Evolutionary conservation across 92 coral and sea anemone species (phyloP).

Genomic region (Diadumene lineata): DNA sequence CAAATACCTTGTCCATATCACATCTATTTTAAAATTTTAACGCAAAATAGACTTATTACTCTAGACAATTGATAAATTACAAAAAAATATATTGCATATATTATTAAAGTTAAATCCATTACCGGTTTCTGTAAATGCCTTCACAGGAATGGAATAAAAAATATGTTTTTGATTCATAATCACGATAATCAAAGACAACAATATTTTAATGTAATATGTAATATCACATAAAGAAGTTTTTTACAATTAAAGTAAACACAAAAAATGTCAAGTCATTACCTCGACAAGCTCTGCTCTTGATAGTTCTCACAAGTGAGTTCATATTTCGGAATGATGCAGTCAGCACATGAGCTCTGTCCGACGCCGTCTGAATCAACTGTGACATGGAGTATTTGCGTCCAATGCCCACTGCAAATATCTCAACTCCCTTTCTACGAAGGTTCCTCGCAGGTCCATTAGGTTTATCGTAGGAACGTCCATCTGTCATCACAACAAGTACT

Average conservation of each 20-base stretch:
- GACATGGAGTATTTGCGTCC: conserved; percentile 65
- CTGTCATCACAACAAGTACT: conserved; percentile 52
- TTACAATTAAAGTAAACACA: not conserved
- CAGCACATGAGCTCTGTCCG: conserved; percentile 63
- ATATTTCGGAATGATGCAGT: conserved; percentile 63
- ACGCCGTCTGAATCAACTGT: conserved; percentile 67
- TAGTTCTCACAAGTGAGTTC: conserved; percentile 42
- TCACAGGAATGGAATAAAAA: no score
- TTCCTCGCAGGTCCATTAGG: conserved; percentile 52
- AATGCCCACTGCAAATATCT: conserved; percentile 65
- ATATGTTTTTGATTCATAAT: no score
- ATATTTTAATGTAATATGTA: no score
- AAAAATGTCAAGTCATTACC: conserved; percentile 30
- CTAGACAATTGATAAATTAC: no score
- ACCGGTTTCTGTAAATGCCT: no score
- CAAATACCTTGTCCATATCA: no score
- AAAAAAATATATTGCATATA: no score
- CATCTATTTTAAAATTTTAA: no score
- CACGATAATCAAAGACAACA: no score
- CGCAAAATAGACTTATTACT: no score
- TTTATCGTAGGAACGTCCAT: conserved; percentile 61
- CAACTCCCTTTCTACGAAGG: conserved; percentile 62
- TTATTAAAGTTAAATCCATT: no score
- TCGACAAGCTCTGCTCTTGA: conserved; percentile 55
- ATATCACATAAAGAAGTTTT: no score